These are phyloP conservation scores for Pteropus rufus DNA, from an alignment of 2,797 vertebrate genomes.

Conservation along the genomic window DNA sequence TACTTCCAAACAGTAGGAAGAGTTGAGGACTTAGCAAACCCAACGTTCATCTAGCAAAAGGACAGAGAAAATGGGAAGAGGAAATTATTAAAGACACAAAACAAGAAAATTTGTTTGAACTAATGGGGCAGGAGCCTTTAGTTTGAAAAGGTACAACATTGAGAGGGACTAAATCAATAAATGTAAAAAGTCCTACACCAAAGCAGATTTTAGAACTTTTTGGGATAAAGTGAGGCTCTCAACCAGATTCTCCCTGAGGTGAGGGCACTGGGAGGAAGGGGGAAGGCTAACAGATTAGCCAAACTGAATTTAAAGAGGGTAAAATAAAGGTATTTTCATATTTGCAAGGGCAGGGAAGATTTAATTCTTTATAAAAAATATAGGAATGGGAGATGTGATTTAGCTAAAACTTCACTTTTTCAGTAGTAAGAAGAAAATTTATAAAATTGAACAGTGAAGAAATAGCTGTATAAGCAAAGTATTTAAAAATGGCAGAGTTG, in stretches of 20 bases:
- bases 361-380: not conserved
- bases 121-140: not conserved
- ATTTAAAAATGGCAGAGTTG: slow-evolving; percentile 17
- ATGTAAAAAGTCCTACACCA: not conserved
- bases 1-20: not conserved
- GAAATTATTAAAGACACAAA: not conserved
- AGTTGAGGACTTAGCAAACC: not conserved
- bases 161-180: not conserved
- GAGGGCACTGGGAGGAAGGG: not conserved
- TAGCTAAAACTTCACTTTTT: not conserved
- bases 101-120: not conserved
- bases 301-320: slow-evolving; percentile 14
- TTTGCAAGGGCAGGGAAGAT: not conserved
- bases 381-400: not conserved
- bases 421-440: not conserved
- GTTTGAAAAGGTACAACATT: not conserved
- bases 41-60: not conserved
- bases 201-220: not conserved
- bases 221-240: not conserved
- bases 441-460: not conserved
- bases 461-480: not conserved
- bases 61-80: not conserved
- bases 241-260: not conserved
- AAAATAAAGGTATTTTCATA: not conserved
- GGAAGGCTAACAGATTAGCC: not conserved